Percentiles rank a stretch among this genome's conserved stretches.
Evolutionary conservation across 2,888 invertebrate species (phyloP).

Genomic region (Tuta absoluta): DNA sequence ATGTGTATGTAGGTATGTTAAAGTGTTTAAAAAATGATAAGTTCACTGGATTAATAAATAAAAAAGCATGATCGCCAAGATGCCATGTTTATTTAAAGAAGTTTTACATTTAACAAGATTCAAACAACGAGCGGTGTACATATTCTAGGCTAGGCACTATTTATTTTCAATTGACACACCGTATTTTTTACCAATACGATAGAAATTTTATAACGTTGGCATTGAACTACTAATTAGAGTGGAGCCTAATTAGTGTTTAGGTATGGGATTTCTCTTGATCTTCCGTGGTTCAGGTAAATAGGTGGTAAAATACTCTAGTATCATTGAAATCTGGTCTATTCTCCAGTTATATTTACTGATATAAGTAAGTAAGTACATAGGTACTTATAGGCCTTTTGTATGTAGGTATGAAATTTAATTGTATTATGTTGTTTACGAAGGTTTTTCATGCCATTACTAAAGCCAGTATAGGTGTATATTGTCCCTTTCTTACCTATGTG

Average conservation of each 20-base stretch:
- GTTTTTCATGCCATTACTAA: no score
- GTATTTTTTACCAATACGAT: slow-evolving; percentile 41
- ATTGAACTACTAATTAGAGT: neutral
- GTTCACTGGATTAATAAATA: neutral
- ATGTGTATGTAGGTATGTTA: no score
- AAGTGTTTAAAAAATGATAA: no score
- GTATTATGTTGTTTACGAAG: slow-evolving; percentile 1
- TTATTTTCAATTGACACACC: slow-evolving; percentile 77
- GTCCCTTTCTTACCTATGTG: no score
- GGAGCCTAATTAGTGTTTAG: neutral
- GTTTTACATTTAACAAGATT: slow-evolving; percentile 48
- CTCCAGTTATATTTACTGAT: slow-evolving; percentile 37
- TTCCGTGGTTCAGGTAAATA: no score
- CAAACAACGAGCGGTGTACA: slow-evolving; percentile 58
- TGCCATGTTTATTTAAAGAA: slow-evolving; percentile 38
- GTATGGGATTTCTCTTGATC: neutral
- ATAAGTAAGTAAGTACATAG: no score
- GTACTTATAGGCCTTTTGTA: no score
- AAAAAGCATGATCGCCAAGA: slow-evolving; percentile 16
- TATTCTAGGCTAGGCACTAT: slow-evolving; percentile 76
- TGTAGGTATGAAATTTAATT: slow-evolving; percentile 27
- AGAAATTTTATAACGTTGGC: neutral
- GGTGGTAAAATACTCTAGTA: no score
- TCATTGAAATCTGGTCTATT: slow-evolving; percentile 35
- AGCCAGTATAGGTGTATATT: no score